A percentile compares a stretch with the other conserved stretches of the same genome.
Evolutionary conservation across 1,140 invertebrate species (phyloP).

Genomic region (Lepidurus couesii): DNA sequence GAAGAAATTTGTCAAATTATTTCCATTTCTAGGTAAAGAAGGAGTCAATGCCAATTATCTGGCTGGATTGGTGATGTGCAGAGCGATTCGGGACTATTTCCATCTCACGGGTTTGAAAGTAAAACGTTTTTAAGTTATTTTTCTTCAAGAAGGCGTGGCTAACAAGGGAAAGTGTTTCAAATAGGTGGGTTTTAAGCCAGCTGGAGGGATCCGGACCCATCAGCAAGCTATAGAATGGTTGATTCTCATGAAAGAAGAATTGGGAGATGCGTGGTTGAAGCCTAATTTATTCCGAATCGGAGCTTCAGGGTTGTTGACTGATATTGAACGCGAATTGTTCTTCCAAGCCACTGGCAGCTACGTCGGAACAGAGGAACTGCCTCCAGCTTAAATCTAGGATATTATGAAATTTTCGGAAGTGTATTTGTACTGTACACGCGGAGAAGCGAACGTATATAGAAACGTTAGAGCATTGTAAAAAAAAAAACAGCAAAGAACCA

Average conservation of each 20-base stretch:
- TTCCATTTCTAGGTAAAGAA: conserved; percentile 64
- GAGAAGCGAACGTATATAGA: background rate
- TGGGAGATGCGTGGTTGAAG: conserved; percentile 81
- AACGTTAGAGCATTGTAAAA: background rate
- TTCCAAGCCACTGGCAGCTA: conserved; percentile 40
- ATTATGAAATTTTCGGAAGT: background rate
- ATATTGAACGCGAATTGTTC: conserved; percentile 64
- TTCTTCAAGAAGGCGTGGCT: background rate
- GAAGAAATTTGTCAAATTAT: no score
- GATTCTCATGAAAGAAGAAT: conserved; percentile 71
- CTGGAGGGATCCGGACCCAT: conserved; percentile 86
- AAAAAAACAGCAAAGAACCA: background rate
- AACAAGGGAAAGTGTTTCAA: conserved; percentile 36
- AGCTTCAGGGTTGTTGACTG: conserved; percentile 78
- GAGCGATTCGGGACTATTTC: conserved; percentile 81
- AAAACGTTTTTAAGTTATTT: conserved; percentile 37
- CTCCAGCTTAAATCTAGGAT: conserved; percentile 37
- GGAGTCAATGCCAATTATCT: conserved; percentile 86
- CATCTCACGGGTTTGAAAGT: conserved; percentile 67
- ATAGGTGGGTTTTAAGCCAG: conserved; percentile 92
- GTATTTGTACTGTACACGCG: conserved; percentile 6
- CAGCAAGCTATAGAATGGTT: conserved; percentile 84
- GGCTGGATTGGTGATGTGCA: conserved; percentile 87
- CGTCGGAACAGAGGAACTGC: conserved; percentile 40
- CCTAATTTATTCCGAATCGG: conserved; percentile 86